Base-by-base conservation (phyloP, 2,888 invertebrate genomes). In the Eupeodes latifasciatus region DNA sequence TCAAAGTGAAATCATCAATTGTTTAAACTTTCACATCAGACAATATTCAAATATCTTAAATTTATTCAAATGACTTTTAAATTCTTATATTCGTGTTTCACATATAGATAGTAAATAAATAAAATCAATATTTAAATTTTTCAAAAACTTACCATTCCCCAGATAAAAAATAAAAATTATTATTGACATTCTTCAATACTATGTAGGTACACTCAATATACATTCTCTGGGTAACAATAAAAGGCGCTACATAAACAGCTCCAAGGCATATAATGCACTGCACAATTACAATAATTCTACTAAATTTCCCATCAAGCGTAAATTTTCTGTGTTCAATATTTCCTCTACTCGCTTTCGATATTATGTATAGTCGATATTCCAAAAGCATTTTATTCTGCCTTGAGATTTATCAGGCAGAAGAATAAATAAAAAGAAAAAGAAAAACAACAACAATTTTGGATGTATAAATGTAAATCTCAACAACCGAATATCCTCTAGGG, bases 401-500 rank as follows among this genome's bases (percentile, higher is more conserved):
- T 27, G 6, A 62, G 12, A 66, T 19, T 66, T 66, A 47, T 66
- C 66, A 66, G 47, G 27, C 66, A 66, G 47, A 44, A 47, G 66
- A 47, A 64, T 64, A 27, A 27, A 49, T 2, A 5, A 5, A n/a
- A 66, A 5, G 5, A n/a, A 36, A 53, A 34, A 34, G 27, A 16
- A 53, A 51, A 53, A 57, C 40, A 71, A 57, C 7, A 57, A 16
- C 5, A n/a, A 34, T 6, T 7, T 40, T 40, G 1, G 1, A 9
- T 40, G 4, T 67, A 51, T 19, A 59, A 72, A 72, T 59, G 59
- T 59, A 59, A 72, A 72, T 72, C 72, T 59, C 72, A 72, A 59
- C 72, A 59, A 72, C 72, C 72, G 57, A 72, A 72, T 72, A 72
- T 72, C 72, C 57, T 59, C 72, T 4, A 59, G 59, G 72, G 72